Percentiles rank a stretch among this genome's conserved stretches.
Conservation (phyloP, 2,113 vertebrate genomes). For the Gobiocypris rarus region DNA sequence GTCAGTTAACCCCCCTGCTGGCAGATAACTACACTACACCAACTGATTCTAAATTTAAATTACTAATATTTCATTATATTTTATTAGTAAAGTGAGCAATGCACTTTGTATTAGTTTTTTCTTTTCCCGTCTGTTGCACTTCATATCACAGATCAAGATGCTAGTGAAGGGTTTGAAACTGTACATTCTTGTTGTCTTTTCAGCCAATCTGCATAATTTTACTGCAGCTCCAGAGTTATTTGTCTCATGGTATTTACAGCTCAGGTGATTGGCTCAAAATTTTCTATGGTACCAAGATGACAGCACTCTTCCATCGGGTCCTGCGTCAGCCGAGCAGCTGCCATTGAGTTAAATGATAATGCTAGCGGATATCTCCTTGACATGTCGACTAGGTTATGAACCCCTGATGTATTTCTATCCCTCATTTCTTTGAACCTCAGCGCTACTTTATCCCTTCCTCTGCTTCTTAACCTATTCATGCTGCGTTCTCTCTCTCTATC, state of each 20-base stretch:
- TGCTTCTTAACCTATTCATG: conserved; percentile 50
- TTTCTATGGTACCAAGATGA: background rate
- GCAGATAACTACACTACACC: too few species aligned
- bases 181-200: background rate
- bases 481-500: conserved; percentile 38
- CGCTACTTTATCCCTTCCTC: conserved; percentile 35
- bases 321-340: background rate
- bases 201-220: background rate
- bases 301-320: background rate
- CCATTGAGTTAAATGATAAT: background rate
- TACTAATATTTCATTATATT: background rate
- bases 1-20: background rate
- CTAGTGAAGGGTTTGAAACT: background rate
- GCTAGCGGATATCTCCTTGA: background rate
- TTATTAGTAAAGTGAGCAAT: background rate
- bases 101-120: background rate
- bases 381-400: background rate
- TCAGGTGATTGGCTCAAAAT: background rate
- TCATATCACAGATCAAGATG: background rate
- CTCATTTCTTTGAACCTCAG: conserved; percentile 24
- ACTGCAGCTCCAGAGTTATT: background rate
- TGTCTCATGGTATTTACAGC: background rate
- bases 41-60: background rate
- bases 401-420: conserved; percentile 55
- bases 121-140: background rate